Percentiles rank a stretch among this genome's conserved stretches.
Evolutionary conservation across 2,797 vertebrate species (phyloP).

Genomic region (Liasis olivaceus): DNA sequence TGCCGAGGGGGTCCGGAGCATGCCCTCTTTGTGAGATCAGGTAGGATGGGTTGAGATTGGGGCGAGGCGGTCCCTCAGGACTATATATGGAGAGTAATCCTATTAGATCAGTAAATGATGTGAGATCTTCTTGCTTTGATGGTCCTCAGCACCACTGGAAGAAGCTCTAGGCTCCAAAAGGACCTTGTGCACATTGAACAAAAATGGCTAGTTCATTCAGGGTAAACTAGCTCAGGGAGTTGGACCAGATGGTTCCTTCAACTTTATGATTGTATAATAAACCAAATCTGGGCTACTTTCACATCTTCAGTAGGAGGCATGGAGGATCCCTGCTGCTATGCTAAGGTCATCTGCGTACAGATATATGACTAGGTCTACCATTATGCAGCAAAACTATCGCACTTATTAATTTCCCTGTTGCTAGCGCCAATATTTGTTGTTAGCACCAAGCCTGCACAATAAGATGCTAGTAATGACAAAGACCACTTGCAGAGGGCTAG

Average conservation of each 20-base stretch:
- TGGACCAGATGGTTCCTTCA: background rate
- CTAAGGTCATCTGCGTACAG: background rate
- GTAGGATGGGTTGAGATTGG: too few species aligned
- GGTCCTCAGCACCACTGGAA: background rate
- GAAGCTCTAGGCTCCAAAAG: background rate
- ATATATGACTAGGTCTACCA: background rate
- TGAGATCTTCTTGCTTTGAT: background rate
- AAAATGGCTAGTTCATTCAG: background rate
- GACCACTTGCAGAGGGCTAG: background rate
- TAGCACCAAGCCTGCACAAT: background rate
- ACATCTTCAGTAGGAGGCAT: background rate
- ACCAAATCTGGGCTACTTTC: too few species aligned
- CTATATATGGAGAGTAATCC: background rate
- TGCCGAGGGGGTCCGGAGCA: too few species aligned
- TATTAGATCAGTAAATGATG: background rate
- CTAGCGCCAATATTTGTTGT: background rate
- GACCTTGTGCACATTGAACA: background rate
- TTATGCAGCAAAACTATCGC: background rate
- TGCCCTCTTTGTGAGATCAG: too few species aligned
- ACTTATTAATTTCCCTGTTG: background rate
- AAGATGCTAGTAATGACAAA: background rate
- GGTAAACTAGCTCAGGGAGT: background rate
- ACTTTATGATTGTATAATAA: too few species aligned
- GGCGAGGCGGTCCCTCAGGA: too few species aligned
- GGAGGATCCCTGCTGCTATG: too few species aligned